These are phyloP conservation scores for Potamarius usumacintae DNA, from an alignment of 2,113 vertebrate species.

Conservation along the genomic window DNA sequence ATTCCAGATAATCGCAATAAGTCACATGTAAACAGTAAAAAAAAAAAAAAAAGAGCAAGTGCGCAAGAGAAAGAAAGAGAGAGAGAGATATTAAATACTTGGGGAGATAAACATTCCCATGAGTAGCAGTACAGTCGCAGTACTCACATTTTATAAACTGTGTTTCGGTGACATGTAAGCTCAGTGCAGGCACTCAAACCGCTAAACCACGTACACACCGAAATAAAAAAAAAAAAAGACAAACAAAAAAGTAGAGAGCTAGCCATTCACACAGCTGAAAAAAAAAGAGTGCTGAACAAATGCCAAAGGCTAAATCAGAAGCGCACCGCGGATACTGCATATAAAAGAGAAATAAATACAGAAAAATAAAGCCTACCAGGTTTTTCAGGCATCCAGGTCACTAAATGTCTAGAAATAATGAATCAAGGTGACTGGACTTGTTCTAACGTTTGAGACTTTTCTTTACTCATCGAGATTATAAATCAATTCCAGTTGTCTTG, in stretches of 20 bases:
- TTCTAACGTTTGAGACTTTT: background rate
- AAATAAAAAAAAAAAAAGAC: constrained; percentile 32
- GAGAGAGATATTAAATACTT: constrained; percentile 12
- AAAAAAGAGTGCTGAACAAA: constrained; percentile 26
- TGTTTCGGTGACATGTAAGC: constrained; percentile 59
- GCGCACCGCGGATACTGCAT: constrained; percentile 47
- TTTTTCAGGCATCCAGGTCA: constrained; percentile 18
- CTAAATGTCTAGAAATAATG: constrained; percentile 13
- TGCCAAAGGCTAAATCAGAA: constrained; percentile 64
- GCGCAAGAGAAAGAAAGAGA: constrained; percentile 3
- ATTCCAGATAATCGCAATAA: constrained; percentile 52
- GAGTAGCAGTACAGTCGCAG: constrained; percentile 40
- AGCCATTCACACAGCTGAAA: constrained; percentile 40
- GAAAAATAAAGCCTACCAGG: constrained; percentile 65
- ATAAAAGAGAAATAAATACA: constrained; percentile 80
- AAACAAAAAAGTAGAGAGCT: constrained; percentile 61
- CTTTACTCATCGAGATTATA: background rate
- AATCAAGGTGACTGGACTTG: constrained; percentile 16
- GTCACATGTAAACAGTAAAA: constrained; percentile 59
- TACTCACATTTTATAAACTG: constrained; percentile 49
- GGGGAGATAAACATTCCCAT: constrained; percentile 54
- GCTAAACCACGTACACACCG: constrained; percentile 17
- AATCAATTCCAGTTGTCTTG: constrained; percentile 7
- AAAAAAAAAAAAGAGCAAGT: constrained; percentile 30
- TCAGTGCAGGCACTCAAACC: constrained; percentile 60